Conservation (phyloP, 2,113 vertebrate species). For the Microtus pennsylvanicus region DNA sequence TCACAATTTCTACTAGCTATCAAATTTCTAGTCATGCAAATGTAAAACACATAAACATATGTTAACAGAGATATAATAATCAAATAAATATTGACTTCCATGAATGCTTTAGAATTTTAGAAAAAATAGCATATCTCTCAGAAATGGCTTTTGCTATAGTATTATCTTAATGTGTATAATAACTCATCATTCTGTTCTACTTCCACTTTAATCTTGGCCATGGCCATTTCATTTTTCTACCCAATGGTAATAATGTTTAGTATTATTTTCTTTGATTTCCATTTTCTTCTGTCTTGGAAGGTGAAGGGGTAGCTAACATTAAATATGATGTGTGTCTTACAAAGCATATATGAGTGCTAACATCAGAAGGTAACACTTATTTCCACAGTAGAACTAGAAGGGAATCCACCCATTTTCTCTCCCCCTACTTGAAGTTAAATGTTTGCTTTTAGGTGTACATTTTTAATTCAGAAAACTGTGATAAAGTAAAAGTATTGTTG, state of each 20-base stretch:
- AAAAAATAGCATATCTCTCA: neutral
- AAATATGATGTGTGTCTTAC: conserved; percentile 60
- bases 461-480: conserved; percentile 88
- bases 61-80: neutral
- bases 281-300: neutral
- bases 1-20: conserved; percentile 1
- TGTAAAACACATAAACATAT: neutral
- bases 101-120: neutral
- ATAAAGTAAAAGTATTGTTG: conserved; percentile 84
- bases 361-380: conserved; percentile 82
- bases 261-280: neutral
- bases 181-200: neutral
- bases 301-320: neutral
- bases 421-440: conserved; percentile 76
- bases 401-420: conserved; percentile 73
- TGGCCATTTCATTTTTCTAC: neutral
- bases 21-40: conserved; percentile 14
- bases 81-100: conserved; percentile 13
- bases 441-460: conserved; percentile 86
- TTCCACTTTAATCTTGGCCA: neutral
- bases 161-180: neutral
- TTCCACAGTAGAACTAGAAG: conserved; percentile 80
- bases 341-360: conserved; percentile 69
- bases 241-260: neutral
- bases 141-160: neutral